phyloP scores from a whole-genome alignment of 1,140 invertebrate species.

The Centruroides vittatus region DNA sequence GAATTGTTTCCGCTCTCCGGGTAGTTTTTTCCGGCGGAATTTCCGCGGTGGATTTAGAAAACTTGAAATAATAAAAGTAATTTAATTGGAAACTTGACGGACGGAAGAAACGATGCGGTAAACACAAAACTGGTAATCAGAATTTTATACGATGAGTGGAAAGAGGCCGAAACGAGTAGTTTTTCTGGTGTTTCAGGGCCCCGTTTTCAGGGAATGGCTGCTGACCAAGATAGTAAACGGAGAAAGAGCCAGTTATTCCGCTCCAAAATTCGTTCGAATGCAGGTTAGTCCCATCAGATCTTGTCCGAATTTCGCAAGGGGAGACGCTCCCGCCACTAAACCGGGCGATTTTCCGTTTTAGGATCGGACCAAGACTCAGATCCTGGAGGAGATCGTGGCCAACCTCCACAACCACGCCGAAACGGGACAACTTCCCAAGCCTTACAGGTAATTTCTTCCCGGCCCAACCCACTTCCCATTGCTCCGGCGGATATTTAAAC shows the following conservation, averaged over 20 bases:
- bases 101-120: too few species aligned
- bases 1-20: too few species aligned
- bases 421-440: constrained; percentile 87
- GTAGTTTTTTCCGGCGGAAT: too few species aligned
- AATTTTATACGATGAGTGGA: too few species aligned
- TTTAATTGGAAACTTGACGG: too few species aligned
- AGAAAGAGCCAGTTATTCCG: constrained; percentile 90
- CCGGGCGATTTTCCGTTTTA: constrained; percentile 30
- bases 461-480: too few species aligned
- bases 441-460: constrained; percentile 50
- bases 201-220: constrained; percentile 81
- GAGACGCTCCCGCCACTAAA: not conserved
- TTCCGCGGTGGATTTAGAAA: too few species aligned
- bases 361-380: constrained; percentile 69
- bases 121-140: too few species aligned
- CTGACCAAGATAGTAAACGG: constrained; percentile 94
- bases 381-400: constrained; percentile 85
- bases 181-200: constrained; percentile 42
- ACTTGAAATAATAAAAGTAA: too few species aligned
- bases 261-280: constrained; percentile 94
- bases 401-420: constrained; percentile 85
- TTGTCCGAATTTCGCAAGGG: not conserved
- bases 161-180: too few species aligned
- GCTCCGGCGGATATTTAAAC: too few species aligned
- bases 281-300: constrained; percentile 14